phyloP scores from a whole-genome alignment of 2,113 vertebrate species.

The Ramphastos sulfuratus region DNA sequence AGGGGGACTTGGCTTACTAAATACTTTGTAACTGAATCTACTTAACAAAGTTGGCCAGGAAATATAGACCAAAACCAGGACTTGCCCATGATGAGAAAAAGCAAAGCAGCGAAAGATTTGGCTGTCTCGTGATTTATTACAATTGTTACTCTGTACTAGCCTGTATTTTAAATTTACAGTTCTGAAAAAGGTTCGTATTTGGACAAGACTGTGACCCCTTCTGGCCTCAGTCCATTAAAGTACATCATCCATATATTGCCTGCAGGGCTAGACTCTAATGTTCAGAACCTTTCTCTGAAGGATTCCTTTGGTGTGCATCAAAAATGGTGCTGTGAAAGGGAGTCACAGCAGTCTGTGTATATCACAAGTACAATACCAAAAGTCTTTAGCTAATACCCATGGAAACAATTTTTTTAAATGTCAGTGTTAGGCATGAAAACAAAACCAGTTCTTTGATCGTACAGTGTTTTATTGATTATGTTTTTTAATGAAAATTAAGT shows the following conservation, averaged over 20 bases:
- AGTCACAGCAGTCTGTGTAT: background rate
- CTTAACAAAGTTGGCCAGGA: background rate
- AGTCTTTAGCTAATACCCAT: background rate
- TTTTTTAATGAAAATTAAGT: background rate
- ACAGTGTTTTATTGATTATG: background rate
- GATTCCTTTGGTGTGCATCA: background rate
- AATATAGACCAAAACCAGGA: background rate
- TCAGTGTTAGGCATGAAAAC: background rate
- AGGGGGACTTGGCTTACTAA: background rate
- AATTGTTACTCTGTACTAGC: background rate
- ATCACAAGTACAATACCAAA: background rate
- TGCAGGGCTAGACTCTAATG: background rate
- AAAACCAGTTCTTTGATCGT: background rate
- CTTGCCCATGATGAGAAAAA: background rate
- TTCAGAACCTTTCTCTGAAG: background rate
- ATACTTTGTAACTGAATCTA: background rate
- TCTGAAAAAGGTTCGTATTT: background rate
- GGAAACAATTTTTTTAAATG: background rate
- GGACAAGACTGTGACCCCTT: background rate
- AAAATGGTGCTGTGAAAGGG: background rate
- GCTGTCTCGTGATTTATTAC: background rate
- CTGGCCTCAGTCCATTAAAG: background rate
- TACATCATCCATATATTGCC: background rate
- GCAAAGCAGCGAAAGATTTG: background rate
- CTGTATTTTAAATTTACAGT: background rate